Percentiles rank a stretch among this genome's conserved stretches.
Conservation (phyloP, 2,113 vertebrate genomes). For the Solea solea region DNA sequence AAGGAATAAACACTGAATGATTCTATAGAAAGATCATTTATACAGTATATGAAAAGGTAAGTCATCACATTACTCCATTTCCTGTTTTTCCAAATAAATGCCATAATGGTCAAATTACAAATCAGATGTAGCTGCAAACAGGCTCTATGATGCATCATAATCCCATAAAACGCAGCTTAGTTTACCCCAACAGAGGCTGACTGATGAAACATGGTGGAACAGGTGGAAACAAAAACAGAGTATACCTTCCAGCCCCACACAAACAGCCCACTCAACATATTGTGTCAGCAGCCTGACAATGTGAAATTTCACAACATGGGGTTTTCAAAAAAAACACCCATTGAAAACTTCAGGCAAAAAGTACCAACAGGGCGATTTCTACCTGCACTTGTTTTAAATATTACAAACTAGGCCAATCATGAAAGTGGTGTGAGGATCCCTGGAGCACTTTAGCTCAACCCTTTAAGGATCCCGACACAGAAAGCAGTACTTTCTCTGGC, state of each 20-base stretch:
- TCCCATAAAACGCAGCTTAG: slow-evolving; percentile 45
- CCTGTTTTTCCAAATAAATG: slow-evolving; percentile 41
- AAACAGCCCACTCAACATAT: slow-evolving; percentile 47
- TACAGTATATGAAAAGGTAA: slow-evolving; percentile 3
- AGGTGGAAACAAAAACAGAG: slow-evolving; percentile 68
- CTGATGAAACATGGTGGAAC: slow-evolving; percentile 49
- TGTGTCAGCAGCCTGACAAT: slow-evolving; percentile 50
- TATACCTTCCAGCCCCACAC: slow-evolving; percentile 60
- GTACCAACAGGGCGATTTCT: slow-evolving; percentile 14
- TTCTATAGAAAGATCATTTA: background rate
- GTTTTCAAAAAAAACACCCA: slow-evolving; percentile 20
- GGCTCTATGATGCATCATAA: slow-evolving; percentile 40
- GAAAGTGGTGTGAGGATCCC: slow-evolving; percentile 50
- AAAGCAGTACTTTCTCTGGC: slow-evolving; percentile 53
- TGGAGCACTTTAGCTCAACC: slow-evolving; percentile 32
- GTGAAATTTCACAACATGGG: slow-evolving; percentile 46
- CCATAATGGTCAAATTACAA: slow-evolving; percentile 22
- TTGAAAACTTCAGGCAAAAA: slow-evolving; percentile 8
- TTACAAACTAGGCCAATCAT: slow-evolving; percentile 57
- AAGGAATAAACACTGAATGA: background rate
- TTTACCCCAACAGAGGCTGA: slow-evolving; percentile 38
- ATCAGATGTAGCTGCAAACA: slow-evolving; percentile 33
- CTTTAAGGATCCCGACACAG: slow-evolving; percentile 41
- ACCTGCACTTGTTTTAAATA: slow-evolving; percentile 48
- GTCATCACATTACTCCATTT: slow-evolving; percentile 37